Evolutionary conservation across 2,113 vertebrate species (phyloP).

Genomic region (Tetraodon nigroviridis): DNA sequence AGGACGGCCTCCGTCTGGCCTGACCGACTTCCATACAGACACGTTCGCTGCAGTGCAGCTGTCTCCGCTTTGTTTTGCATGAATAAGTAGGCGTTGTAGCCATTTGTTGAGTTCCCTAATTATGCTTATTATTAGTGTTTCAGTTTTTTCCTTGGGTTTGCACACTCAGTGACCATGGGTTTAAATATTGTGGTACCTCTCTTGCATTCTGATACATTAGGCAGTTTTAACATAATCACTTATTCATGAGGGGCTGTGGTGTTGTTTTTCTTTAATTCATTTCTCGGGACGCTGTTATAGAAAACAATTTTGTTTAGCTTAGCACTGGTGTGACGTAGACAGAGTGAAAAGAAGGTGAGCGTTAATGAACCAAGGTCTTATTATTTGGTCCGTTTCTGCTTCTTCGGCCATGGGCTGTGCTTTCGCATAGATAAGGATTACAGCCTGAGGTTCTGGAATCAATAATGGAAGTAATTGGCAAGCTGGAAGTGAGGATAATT

Average conservation of each 20-base stretch:
- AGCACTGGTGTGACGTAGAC: conserved; percentile 18
- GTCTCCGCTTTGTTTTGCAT: conserved; percentile 1
- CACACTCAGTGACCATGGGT: not conserved
- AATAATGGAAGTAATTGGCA: conserved; percentile 69
- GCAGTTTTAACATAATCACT: not conserved
- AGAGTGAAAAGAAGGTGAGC: conserved; percentile 28
- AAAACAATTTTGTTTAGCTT: conserved; percentile 7
- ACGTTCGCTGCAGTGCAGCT: conserved; percentile 2
- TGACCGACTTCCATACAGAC: conserved; percentile 38
- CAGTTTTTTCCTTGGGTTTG: not conserved
- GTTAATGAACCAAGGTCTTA: conserved; percentile 38
- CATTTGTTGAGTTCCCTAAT: not conserved
- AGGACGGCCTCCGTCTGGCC: conserved; percentile 34
- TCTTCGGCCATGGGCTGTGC: conserved; percentile 36
- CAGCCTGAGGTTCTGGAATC: conserved; percentile 57
- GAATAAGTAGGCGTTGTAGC: not conserved
- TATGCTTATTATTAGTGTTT: not conserved
- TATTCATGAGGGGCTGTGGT: not conserved
- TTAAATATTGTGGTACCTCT: not conserved
- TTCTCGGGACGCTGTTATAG: conserved; percentile 23
- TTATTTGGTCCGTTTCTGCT: conserved; percentile 48
- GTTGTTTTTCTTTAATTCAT: conserved; percentile 16
- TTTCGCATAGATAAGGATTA: conserved; percentile 57
- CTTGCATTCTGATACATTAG: not conserved
- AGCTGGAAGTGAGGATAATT: conserved; percentile 73